Evolutionary conservation across 2,888 invertebrate species (phyloP).

Genomic region (Agrotis puta): DNA sequence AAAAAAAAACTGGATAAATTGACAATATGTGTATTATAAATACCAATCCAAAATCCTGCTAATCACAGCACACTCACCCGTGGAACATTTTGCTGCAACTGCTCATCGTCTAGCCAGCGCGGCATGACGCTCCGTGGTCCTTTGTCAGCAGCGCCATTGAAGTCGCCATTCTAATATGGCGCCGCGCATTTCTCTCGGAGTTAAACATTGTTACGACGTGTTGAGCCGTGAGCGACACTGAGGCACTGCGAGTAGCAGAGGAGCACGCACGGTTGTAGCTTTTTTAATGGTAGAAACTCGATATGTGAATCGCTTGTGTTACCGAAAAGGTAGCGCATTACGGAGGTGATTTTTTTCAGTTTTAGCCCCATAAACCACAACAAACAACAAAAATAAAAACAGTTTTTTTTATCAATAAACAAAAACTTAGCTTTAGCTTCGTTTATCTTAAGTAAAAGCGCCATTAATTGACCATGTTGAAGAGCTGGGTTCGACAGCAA

Average conservation of each 20-base stretch:
- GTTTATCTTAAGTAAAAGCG: too few relatives aligned
- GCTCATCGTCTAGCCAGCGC: slow-evolving; percentile 44
- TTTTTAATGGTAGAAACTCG: background rate
- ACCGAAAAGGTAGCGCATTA: background rate
- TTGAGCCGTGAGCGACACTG: slow-evolving; percentile 13
- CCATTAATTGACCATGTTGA: too few relatives aligned
- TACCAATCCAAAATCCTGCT: slow-evolving; percentile 15
- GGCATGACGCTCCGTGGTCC: slow-evolving; percentile 44
- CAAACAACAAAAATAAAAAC: too few relatives aligned
- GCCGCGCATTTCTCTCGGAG: slow-evolving; percentile 34
- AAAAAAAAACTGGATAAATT: too few relatives aligned
- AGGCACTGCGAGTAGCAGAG: background rate
- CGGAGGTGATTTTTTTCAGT: background rate
- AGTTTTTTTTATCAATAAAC: too few relatives aligned
- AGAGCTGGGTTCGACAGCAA: too few relatives aligned
- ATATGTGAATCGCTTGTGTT: background rate
- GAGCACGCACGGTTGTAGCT: background rate
- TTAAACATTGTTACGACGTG: slow-evolving; percentile 44
- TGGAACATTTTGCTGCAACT: slow-evolving; percentile 23
- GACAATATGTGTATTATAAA: background rate
- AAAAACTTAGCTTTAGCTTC: too few relatives aligned
- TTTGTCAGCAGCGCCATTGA: slow-evolving; percentile 52
- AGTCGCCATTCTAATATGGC: slow-evolving; percentile 42
- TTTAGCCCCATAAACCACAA: background rate
- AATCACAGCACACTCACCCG: slow-evolving; percentile 14